Evolutionary conservation across 2,888 invertebrate species (phyloP), one percentile per base, ranked within the genome.

Genomic region (Rhagonycha fulva): DNA sequence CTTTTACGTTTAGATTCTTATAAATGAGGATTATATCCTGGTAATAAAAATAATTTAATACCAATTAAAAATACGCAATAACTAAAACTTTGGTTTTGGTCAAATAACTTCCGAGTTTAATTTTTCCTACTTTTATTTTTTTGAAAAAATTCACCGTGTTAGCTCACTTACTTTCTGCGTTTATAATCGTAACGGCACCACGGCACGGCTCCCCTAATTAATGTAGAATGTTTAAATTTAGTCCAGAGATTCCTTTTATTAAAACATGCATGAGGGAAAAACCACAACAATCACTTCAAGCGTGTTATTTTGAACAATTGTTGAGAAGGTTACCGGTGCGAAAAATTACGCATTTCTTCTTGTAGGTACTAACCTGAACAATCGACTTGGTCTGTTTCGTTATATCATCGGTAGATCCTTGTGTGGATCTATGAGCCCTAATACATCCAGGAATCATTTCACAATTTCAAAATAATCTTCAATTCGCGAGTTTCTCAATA

Each of bases 391-490:
- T 92, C 87, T 92, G 92, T 78, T 91, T 88, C 71, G 91, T 92
- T 87, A 95, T 92, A 88, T 95, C 94, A 88, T 95, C 95, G 80
- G 91, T 92, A 81, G 95, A 94, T 83, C 94, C 94, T 88, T 94
- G 94, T 80, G 91, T 90, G 80, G 93, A 91, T 81, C 93, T 91
- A 68, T 93, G 93, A 74, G 89, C 90, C 85, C 93, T 89, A 82
- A 94, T 93, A 85, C 94, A 94, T 83, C 93, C 93, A 66, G 92
- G 92, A 88, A 92, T 91, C 92, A 92, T 92, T 77, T 79, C 63
- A 66, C 63, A 66, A 24, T 66, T 19, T 24, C 7, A 63, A 62
- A 19, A 63, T 19, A 14, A 12, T 23, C 19, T 19, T 12, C 11
- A 24, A 66, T 11, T 24, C n/a, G 63, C 26, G 26, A 47, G 28